Evolutionary conservation across 2,113 vertebrate species (phyloP).

Genomic region (Piliocolobus tephrosceles): DNA sequence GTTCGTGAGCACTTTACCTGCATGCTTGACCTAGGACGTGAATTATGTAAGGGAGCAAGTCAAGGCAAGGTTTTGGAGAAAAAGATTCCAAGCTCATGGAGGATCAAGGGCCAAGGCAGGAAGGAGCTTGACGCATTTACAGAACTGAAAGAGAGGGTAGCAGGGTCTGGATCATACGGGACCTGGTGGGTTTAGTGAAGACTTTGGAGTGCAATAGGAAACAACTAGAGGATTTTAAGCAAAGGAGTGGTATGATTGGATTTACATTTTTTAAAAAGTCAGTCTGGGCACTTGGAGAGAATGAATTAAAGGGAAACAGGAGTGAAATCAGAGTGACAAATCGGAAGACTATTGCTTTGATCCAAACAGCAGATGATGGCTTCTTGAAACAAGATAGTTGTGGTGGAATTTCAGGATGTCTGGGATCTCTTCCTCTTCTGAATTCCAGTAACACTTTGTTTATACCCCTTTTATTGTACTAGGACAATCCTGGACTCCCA

Average conservation of each 20-base stretch:
- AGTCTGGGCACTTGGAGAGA: background rate
- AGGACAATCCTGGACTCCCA: background rate
- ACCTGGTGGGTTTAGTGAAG: accelerated
- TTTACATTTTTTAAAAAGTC: background rate
- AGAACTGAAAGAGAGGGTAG: background rate
- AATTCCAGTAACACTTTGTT: background rate
- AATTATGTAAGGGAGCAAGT: background rate
- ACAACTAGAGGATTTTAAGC: background rate
- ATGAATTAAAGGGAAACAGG: background rate
- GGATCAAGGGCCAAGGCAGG: background rate
- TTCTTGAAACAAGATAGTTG: background rate
- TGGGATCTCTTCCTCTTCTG: background rate
- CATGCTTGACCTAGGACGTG: background rate
- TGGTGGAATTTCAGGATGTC: background rate
- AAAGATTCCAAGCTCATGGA: background rate
- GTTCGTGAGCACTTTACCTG: background rate
- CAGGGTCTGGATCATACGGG: accelerated
- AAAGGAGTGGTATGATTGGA: background rate
- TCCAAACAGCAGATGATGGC: background rate
- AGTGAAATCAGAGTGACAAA: background rate
- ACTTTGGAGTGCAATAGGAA: background rate
- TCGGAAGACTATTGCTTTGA: background rate
- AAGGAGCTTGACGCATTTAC: background rate
- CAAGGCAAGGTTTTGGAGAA: background rate
- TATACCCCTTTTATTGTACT: background rate